Evolutionary conservation across 2,113 vertebrate species (phyloP).

Genomic region (Hystrix cristata): DNA sequence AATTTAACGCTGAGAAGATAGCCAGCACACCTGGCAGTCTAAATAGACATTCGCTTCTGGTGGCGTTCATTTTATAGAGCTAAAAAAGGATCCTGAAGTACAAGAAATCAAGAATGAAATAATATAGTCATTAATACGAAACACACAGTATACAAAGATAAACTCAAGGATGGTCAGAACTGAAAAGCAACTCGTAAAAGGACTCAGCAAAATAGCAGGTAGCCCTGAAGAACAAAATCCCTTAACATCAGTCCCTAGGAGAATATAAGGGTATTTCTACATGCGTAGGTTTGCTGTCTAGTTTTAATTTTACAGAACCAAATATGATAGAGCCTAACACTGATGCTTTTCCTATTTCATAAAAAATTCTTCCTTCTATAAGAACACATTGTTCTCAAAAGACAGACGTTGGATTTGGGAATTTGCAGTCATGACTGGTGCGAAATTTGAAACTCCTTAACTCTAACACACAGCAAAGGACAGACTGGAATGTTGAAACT

Average conservation of each 20-base stretch:
- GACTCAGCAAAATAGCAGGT: rapidly evolving
- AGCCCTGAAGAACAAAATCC: neutral
- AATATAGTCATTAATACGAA: neutral
- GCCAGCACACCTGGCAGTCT: neutral
- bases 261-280: neutral
- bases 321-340: neutral
- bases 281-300: too few species aligned
- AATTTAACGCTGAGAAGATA: neutral
- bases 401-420: neutral
- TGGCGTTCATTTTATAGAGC: neutral
- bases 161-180: neutral
- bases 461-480: neutral
- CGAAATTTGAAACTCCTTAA: neutral
- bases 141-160: neutral
- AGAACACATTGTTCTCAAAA: neutral
- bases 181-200: neutral
- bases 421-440: neutral
- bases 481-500: neutral
- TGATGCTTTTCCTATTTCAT: neutral
- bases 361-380: neutral
- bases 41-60: neutral
- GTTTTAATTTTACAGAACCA: slow-evolving; percentile 19
- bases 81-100: neutral
- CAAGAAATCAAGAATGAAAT: neutral
- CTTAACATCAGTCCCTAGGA: neutral